phyloP scores from a whole-genome alignment of 1,140 invertebrate genomes.

The Lepidotrigona ventralis region DNA sequence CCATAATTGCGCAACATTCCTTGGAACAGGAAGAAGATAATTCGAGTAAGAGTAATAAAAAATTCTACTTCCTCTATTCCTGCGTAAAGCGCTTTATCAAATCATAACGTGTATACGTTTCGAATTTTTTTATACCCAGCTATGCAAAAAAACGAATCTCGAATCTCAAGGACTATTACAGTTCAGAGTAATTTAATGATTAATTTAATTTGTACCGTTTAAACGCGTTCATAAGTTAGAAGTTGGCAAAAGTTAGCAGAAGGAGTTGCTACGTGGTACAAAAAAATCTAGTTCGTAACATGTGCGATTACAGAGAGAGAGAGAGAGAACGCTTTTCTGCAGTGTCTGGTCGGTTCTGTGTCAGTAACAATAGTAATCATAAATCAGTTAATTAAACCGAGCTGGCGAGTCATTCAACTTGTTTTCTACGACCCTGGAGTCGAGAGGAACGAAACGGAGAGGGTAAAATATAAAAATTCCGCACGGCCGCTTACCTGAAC shows the following conservation, averaged over 20 bases:
- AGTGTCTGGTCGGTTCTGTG: neutral
- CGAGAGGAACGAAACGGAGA: neutral
- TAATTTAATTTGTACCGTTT: neutral
- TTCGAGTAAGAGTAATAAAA: neutral
- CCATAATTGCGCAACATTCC: neutral
- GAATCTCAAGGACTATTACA: neutral
- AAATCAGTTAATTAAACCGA: conserved; percentile 38
- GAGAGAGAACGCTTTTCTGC: neutral
- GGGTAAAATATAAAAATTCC: neutral
- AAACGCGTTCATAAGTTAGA: neutral
- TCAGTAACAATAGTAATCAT: conserved; percentile 2
- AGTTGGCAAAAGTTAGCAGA: neutral
- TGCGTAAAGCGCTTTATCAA: neutral
- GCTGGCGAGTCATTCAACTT: neutral
- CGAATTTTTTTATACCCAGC: neutral
- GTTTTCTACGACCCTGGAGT: conserved; percentile 7
- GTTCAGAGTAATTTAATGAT: neutral
- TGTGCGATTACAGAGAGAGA: neutral
- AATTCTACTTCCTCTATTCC: neutral
- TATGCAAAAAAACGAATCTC: neutral
- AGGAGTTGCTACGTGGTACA: neutral
- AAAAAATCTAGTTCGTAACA: neutral
- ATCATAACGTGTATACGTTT: neutral
- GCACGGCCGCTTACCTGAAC: conserved; percentile 6
- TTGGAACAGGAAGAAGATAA: neutral